These are phyloP conservation scores for Misgurnus mizolepis DNA, from an alignment of 2,113 vertebrate species.

Conservation along the genomic window DNA sequence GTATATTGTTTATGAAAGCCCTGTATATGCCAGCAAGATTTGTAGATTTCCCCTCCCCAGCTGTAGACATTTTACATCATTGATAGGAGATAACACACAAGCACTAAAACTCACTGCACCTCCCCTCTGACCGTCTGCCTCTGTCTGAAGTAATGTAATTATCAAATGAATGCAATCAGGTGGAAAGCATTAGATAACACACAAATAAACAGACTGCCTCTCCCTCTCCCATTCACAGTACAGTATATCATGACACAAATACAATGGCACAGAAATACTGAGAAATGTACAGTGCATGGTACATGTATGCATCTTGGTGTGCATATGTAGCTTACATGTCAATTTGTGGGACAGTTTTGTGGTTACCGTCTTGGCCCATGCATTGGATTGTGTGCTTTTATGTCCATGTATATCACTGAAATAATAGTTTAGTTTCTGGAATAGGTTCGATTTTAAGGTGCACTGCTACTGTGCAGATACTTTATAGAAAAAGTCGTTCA, in stretches of 20 bases:
- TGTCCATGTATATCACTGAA: too few species aligned
- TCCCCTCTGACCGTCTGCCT: conserved; percentile 15
- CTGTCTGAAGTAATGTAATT: conserved; percentile 51
- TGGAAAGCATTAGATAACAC: conserved; percentile 9
- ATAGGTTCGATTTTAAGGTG: too few species aligned
- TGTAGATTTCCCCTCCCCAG: neutral
- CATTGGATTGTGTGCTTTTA: too few species aligned
- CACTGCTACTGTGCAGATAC: too few species aligned
- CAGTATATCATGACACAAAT: neutral
- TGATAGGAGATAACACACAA: conserved; percentile 45
- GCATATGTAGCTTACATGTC: too few species aligned
- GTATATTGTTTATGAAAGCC: conserved; percentile 69
- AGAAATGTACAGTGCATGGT: neutral
- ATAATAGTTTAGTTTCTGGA: too few species aligned
- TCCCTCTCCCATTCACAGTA: neutral
- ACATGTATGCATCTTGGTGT: too few species aligned
- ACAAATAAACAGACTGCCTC: conserved; percentile 3
- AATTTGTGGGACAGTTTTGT: too few species aligned
- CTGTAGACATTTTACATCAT: conserved; percentile 26
- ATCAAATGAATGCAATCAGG: neutral
- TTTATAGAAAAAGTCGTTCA: neutral
- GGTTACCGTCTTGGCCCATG: too few species aligned
- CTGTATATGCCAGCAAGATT: conserved; percentile 52
- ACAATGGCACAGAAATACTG: neutral
- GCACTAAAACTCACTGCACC: conserved; percentile 1